phyloP scores from a whole-genome alignment of 1,140 invertebrate genomes.

The roundworm (Caenorhabditis elegans) region DNA sequence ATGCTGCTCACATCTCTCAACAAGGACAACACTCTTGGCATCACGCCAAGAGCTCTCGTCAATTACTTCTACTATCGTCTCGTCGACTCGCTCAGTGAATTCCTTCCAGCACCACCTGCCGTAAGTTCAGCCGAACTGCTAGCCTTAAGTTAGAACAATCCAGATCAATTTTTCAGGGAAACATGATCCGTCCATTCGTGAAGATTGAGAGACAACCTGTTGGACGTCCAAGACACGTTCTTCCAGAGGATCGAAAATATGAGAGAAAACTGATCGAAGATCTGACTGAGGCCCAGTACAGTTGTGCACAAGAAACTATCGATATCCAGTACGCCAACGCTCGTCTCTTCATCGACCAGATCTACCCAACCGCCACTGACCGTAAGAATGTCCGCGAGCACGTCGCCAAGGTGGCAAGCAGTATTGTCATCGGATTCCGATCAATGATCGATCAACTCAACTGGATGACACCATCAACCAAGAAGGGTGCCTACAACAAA shows the following conservation, averaged over 20 bases:
- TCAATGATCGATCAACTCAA: slow-evolving; percentile 58
- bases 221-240: slow-evolving; percentile 27
- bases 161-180: background rate
- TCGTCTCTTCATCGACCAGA: slow-evolving; percentile 50
- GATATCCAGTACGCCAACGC: slow-evolving; percentile 53
- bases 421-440: slow-evolving; percentile 56
- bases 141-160: background rate
- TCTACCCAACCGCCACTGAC: slow-evolving; percentile 38
- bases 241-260: slow-evolving; percentile 33
- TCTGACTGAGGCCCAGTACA: background rate
- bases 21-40: background rate
- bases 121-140: background rate
- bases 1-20: slow-evolving; percentile 18
- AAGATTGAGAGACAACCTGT: slow-evolving; percentile 35
- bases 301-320: slow-evolving; percentile 45
- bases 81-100: slow-evolving; percentile 41
- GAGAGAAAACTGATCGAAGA: slow-evolving; percentile 19
- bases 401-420: slow-evolving; percentile 45
- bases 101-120: slow-evolving; percentile 39
- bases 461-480: slow-evolving; percentile 56
- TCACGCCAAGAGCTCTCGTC: slow-evolving; percentile 48
- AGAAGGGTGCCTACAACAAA: slow-evolving; percentile 57
- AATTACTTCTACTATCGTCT: slow-evolving; percentile 58
- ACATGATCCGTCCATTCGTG: slow-evolving; percentile 4
- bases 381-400: slow-evolving; percentile 34